phyloP scores from a whole-genome alignment of 1,140 invertebrate genomes.

The Drosophila nikananu region DNA sequence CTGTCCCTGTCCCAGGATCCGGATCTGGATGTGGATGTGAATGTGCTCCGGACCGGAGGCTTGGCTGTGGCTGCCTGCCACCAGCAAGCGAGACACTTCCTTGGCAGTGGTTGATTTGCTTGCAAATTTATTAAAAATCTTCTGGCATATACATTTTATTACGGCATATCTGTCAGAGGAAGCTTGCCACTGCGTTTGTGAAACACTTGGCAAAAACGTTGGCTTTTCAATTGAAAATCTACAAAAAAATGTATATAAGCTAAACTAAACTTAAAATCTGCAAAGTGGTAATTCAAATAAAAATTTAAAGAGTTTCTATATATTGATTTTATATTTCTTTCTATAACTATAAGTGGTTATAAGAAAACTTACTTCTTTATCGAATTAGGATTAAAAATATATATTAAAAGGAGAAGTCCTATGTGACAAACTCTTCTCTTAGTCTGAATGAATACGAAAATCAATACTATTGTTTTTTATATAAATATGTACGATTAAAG shows the following conservation, averaged over 20 bases:
- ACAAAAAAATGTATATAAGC: background rate
- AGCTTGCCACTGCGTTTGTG: constrained; percentile 10
- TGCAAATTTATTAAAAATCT: constrained; percentile 83
- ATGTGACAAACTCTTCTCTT: no score
- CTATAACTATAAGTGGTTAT: no score
- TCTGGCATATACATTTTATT: constrained; percentile 79
- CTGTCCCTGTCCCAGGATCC: constrained; percentile 12
- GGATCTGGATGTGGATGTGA: constrained; percentile 4
- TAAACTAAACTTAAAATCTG: background rate
- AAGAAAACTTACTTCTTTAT: no score
- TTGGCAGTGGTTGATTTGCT: constrained; percentile 74
- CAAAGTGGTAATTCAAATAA: no score
- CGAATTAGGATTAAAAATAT: no score
- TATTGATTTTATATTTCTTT: no score
- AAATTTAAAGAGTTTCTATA: no score
- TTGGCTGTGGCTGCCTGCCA: background rate
- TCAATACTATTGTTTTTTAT: background rate
- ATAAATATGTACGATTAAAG: background rate
- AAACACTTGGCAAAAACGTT: constrained; percentile 6
- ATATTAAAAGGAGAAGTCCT: no score
- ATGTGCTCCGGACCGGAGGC: constrained; percentile 8
- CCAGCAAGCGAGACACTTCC: constrained; percentile 60
- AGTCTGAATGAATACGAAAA: no score
- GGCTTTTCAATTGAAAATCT: no score
- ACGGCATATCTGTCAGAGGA: constrained; percentile 68